A percentile compares a stretch with the other conserved stretches of the same genome.
Conservation (phyloP, 2,113 vertebrate species). For the Cryptomyrus ogoouensis region DNA sequence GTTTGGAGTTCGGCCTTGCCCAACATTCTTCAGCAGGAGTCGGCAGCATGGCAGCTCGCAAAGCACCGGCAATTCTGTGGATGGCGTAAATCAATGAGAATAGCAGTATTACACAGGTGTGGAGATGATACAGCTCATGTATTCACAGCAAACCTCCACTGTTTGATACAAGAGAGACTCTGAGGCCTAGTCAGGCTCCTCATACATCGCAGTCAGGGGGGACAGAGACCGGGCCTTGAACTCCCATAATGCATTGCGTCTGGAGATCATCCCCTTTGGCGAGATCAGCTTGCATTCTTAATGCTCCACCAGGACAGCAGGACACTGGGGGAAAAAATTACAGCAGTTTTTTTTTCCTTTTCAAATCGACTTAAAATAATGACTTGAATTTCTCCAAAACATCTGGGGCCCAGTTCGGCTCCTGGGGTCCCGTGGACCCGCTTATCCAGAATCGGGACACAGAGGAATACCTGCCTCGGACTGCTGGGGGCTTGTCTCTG, state of each 20-base stretch:
- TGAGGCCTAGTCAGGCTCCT: neutral
- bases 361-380: constrained; percentile 42
- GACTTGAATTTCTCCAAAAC: constrained; percentile 40
- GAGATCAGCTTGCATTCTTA: neutral
- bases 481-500: constrained; percentile 1
- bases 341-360: constrained; percentile 32
- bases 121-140: neutral
- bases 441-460: neutral
- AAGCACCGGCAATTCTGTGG: neutral
- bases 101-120: constrained; percentile 3
- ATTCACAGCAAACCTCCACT: constrained; percentile 17
- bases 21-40: neutral
- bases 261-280: neutral
- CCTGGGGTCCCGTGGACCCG: constrained; percentile 20
- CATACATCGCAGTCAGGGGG: neutral
- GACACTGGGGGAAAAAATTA: constrained; percentile 1
- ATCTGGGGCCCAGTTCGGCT: constrained; percentile 19
- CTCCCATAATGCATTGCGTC: constrained; percentile 25
- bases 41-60: neutral
- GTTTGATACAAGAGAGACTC: neutral
- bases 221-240: constrained; percentile 12
- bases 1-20: neutral
- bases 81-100: neutral
- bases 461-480: constrained; percentile 4
- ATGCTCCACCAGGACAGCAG: neutral